A percentile compares a stretch with the other conserved stretches of the same genome.
phyloP scores from a whole-genome alignment of 2,797 vertebrate genomes.

The Chelon labrosus region DNA sequence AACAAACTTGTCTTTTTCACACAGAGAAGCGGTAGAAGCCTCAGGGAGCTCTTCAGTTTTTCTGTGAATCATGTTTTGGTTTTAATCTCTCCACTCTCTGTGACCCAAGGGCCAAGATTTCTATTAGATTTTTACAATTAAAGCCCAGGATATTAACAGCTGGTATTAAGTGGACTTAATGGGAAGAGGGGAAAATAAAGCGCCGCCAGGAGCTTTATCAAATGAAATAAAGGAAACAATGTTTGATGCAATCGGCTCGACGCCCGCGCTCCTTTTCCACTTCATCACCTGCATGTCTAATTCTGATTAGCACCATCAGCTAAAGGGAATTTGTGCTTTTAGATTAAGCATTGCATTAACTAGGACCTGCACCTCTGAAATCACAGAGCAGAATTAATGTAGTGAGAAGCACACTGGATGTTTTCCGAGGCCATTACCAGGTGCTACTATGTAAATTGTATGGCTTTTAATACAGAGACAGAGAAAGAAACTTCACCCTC shows the following conservation, averaged over 20 bases:
- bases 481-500: conserved; percentile 18
- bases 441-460: conserved; percentile 9
- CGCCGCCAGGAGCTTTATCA: conserved; percentile 27
- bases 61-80: conserved; percentile 33
- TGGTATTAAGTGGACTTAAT: conserved; percentile 58
- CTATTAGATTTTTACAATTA: conserved; percentile 56
- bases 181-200: conserved; percentile 41
- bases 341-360: conserved; percentile 40
- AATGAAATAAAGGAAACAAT: conserved; percentile 24
- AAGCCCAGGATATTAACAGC: conserved; percentile 46
- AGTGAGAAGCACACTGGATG: conserved; percentile 12
- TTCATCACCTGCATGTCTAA: conserved; percentile 36
- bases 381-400: conserved; percentile 25
- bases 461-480: conserved; percentile 30
- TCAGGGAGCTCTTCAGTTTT: conserved; percentile 15
- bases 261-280: conserved; percentile 19
- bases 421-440: conserved; percentile 29
- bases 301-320: conserved; percentile 39
- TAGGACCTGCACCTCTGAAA: not conserved
- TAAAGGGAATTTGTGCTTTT: conserved; percentile 41
- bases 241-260: conserved; percentile 34
- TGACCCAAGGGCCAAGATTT: conserved; percentile 48
- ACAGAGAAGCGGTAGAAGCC: conserved; percentile 23
- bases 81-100: conserved; percentile 45
- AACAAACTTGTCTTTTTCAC: conserved; percentile 36